Evolutionary conservation across 30 jellyfish, hydroid and myxozoan genomes (phyloP).

Genomic region (Aurelia aurita): DNA sequence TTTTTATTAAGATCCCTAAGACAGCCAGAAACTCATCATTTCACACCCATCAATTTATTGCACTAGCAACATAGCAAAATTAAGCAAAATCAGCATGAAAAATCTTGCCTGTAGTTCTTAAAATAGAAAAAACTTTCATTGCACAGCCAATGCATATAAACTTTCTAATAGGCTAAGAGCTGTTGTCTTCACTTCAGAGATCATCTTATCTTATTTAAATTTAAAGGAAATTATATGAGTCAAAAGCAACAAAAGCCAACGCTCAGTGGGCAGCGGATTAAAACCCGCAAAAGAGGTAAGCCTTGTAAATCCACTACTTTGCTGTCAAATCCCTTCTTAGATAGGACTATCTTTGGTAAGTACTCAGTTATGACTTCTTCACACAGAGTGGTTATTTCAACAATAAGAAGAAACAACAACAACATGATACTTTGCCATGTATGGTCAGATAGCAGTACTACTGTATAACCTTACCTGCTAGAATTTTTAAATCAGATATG

Average conservation of each 20-base stretch:
- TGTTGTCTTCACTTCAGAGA: constrained; percentile 2
- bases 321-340: not conserved
- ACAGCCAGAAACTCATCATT: too few relatives aligned
- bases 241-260: constrained; percentile 99
- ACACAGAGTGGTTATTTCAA: not conserved
- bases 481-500: too few relatives aligned
- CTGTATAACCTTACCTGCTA: too few relatives aligned
- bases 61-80: too few relatives aligned
- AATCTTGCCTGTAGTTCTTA: too few relatives aligned
- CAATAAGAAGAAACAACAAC: not conserved
- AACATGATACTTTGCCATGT: not conserved
- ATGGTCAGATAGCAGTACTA: not conserved
- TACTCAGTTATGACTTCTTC: not conserved
- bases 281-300: constrained; percentile 99
- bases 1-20: too few relatives aligned
- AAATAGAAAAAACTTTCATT: too few relatives aligned
- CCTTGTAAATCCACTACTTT: not conserved
- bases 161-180: not conserved
- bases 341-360: not conserved
- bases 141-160: too few relatives aligned
- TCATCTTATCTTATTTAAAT: not conserved
- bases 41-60: too few relatives aligned
- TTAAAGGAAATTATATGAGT: constrained; percentile 89
- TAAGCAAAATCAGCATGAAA: too few relatives aligned
- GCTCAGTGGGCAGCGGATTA: constrained; percentile 99